Conservation (phyloP, 2,888 invertebrate genomes). For the Xylophagus ater region DNA sequence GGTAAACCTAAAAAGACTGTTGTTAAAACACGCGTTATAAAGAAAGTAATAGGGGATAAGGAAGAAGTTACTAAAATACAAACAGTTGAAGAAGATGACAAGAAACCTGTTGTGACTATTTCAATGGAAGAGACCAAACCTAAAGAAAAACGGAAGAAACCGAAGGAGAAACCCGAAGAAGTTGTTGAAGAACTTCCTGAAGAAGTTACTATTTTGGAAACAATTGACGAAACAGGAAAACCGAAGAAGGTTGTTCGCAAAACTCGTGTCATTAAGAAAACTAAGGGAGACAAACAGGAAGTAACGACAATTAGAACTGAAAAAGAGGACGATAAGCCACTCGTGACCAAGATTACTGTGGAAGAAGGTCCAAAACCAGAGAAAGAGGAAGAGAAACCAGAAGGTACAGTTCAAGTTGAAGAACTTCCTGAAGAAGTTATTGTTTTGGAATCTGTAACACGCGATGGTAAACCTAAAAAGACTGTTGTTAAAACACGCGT, state of each 20-base stretch:
- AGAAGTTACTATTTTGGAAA: conserved; percentile 24
- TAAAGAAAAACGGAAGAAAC: too few relatives aligned
- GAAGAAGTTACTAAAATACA: conserved; percentile 33
- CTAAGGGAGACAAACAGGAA: conserved; percentile 28
- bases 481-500: conserved; percentile 28
- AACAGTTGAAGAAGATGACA: conserved; percentile 30
- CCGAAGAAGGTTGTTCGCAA: conserved; percentile 25
- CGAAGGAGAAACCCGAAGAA: too few relatives aligned
- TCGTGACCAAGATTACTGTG: conserved; percentile 29
- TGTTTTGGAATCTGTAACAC: conserved; percentile 32
- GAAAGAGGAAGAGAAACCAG: too few relatives aligned
- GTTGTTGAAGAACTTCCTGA: conserved; percentile 15
- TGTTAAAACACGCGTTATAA: conserved; percentile 25
- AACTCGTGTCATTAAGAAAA: conserved; percentile 31
- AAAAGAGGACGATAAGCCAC: conserved; percentile 27
- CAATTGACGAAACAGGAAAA: too few relatives aligned
- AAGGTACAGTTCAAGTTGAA: too few relatives aligned
- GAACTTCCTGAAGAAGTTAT: conserved; percentile 19
- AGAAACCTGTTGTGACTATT: conserved; percentile 34
- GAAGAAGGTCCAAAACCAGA: too few relatives aligned
- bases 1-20: conserved; percentile 27
- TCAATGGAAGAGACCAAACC: too few relatives aligned
- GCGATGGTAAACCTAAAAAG: conserved; percentile 19
- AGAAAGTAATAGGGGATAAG: conserved; percentile 30
- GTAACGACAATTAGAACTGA: conserved; percentile 24